A percentile compares a stretch with the other conserved stretches of the same genome.
These are phyloP conservation scores for Agonopterix alstromeriana DNA, from an alignment of 2,888 invertebrate species.

Conservation along the genomic window DNA sequence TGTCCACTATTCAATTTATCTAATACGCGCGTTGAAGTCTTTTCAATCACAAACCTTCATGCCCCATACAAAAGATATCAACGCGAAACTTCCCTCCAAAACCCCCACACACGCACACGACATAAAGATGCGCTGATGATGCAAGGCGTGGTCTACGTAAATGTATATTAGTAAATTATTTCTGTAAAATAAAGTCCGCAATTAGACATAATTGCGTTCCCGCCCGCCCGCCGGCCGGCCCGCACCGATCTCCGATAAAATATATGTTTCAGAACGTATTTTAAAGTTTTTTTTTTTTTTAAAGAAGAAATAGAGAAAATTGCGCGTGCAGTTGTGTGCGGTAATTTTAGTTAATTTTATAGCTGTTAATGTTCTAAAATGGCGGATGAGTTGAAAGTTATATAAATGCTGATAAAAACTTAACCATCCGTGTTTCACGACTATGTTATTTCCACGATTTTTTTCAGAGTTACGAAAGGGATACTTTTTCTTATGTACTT, in stretches of 20 bases:
- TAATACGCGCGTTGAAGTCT: too few relatives aligned
- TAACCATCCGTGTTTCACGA: too few relatives aligned
- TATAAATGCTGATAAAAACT: too few relatives aligned
- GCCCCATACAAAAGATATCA: not conserved
- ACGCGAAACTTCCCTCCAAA: too few relatives aligned
- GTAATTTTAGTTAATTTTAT: slow-evolving; percentile 3
- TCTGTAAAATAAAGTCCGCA: slow-evolving; percentile 38
- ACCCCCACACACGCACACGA: not conserved
- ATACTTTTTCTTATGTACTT: too few relatives aligned
- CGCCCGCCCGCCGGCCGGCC: slow-evolving; percentile 20
- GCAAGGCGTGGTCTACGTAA: slow-evolving; percentile 26
- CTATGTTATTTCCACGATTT: too few relatives aligned
- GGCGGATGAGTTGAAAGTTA: too few relatives aligned
- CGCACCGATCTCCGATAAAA: slow-evolving; percentile 10
- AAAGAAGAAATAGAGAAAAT: slow-evolving; percentile 7
- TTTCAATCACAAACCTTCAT: not conserved
- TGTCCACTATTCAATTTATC: too few relatives aligned
- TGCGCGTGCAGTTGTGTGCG: slow-evolving; percentile 15
- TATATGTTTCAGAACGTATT: too few relatives aligned
- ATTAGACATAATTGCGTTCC: slow-evolving; percentile 37
- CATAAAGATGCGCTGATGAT: slow-evolving; percentile 16
- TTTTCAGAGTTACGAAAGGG: too few relatives aligned
- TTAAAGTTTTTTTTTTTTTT: not conserved
- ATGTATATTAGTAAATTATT: slow-evolving; percentile 38
- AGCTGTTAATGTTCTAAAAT: too few relatives aligned